Conservation (phyloP, 2,888 invertebrate genomes). For the Entomobrya multifasciata region DNA sequence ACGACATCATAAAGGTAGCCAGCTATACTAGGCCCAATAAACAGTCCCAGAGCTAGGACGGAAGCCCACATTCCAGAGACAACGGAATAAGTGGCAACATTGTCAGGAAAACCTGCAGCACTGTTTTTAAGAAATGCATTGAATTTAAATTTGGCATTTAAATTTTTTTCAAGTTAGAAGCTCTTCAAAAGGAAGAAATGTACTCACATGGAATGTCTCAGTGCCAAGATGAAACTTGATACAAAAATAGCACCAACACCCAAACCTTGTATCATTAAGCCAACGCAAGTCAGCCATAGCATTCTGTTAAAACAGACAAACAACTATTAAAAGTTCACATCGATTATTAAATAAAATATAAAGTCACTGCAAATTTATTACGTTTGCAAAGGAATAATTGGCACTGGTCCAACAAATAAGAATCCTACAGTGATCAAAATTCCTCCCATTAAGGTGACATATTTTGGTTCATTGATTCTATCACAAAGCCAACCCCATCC, state of each 20-base stretch:
- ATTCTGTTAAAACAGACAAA: constrained; percentile 81
- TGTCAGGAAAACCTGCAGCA: constrained; percentile 88
- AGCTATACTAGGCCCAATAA: constrained; percentile 86
- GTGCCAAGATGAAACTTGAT: constrained; percentile 91
- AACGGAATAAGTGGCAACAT: constrained; percentile 92
- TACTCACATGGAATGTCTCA: constrained; percentile 91
- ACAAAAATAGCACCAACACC: constrained; percentile 93
- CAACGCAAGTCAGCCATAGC: constrained; percentile 86
- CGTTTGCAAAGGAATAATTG: constrained; percentile 86
- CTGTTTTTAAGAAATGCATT: constrained; percentile 17
- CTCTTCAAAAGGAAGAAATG: too few relatives aligned
- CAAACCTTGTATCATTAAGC: constrained; percentile 90
- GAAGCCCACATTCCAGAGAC: constrained; percentile 95
- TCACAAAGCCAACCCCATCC: constrained; percentile 91
- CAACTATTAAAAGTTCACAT: too few relatives aligned
- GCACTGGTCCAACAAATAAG: constrained; percentile 89
- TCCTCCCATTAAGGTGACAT: constrained; percentile 86
- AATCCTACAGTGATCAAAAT: constrained; percentile 86
- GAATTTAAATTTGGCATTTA: neutral
- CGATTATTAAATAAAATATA: too few relatives aligned
- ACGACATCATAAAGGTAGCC: constrained; percentile 63
- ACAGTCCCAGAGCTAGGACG: constrained; percentile 92
- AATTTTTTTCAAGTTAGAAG: too few relatives aligned
- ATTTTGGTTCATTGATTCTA: constrained; percentile 86
- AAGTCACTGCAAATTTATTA: constrained; percentile 81